Base-by-base conservation (phyloP, 2,797 vertebrate genomes). In the Bucorvus abyssinicus region DNA sequence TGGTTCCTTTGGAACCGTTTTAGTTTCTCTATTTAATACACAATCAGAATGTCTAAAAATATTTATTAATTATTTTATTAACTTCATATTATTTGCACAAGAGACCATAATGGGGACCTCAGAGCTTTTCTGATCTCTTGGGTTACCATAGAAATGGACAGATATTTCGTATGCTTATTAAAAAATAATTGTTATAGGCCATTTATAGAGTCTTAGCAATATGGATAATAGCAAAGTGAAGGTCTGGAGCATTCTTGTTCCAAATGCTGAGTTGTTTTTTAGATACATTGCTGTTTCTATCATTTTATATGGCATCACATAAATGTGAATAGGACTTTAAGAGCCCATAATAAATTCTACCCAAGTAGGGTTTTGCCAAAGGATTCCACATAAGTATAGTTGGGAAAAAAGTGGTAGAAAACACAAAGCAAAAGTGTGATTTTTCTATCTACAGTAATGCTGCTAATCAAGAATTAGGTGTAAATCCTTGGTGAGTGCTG, bases 281-380 rank as follows among this genome's bases (percentile, higher is more conserved):
- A 95, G 71, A 90, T 96, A 74, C 73, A 78, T 67, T 89, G 36
- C 60, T 95, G 57, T 76, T 82, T 82, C 59, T 89, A 4, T 86
- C 44, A 67, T 68, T 75, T 60, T 91, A 61, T 87, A 84, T 68
- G 47, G 65, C 84, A 91, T 89, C 45, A 85, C 68, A 36, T 52
- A 77, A 52, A 36, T 32, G 7, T 53, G 32, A 78, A 69, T 32
- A 75, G 40, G 50, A 92, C 64, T 88, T 94, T 52, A 61, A 60
- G 26, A 70, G 26, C 7, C 26, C 24, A 12, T 60, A 87, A 40
- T 57, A 84, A 40, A 67, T 79, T 75, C 53, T 34, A 83, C 45
- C 22, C 32, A 93, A 60, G 42, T 40, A 29, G 10, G 14, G 11
- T 70, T 71, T 50, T 4, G 3, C 21, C 30, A 83, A n/a, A 52